Base-by-base conservation (phyloP, 2,797 vertebrate species). In the Benthosema pterotum region DNA sequence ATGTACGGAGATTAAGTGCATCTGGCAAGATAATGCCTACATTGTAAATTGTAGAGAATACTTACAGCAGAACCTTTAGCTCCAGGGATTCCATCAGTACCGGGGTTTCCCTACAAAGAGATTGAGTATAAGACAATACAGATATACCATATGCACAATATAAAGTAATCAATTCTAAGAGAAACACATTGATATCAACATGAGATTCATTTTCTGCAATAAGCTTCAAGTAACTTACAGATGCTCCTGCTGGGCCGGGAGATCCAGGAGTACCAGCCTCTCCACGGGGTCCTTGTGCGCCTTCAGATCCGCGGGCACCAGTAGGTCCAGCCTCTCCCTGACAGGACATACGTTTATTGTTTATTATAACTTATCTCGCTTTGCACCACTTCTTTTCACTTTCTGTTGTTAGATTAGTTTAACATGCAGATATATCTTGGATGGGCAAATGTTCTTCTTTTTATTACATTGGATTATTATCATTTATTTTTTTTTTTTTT, bases 241-340 rank as follows among this genome's bases (percentile, higher is more conserved):
- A 91, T 50, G 97, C 94, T 9, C 97, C 97, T 0, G 97, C 82
- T 0, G 97, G 96, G 81, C 97, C 97, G 0, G 97, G 95, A 50
- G 97, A 97, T 83, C 97, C 97, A 4, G 97, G 95, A 62, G 93
- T 97, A 15, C 97, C 97, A 2, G 87, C 91, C 89, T 99, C 97
- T 67, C 97, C 97, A 0, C 97, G 94, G 63, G 95, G 88, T 48
- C 97, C 97, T 80, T 98, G 97, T 58, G 92, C 89, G 14, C 97
- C 97, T 88, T 99, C 97, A 14, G 96, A 79, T 67, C 97, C 97
- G 46, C 97, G 94, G 2, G 87, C 93, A 14, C 97, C 97, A 0
- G 96, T 96, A 16, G 97, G 96, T 56, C 97, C 97, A 51, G 96
- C 97, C 89, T 99, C 97, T 71, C 97, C 97, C 97, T 99, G 80